Base-by-base conservation (phyloP, 2,113 vertebrate genomes). In the Leptosomus discolor region DNA sequence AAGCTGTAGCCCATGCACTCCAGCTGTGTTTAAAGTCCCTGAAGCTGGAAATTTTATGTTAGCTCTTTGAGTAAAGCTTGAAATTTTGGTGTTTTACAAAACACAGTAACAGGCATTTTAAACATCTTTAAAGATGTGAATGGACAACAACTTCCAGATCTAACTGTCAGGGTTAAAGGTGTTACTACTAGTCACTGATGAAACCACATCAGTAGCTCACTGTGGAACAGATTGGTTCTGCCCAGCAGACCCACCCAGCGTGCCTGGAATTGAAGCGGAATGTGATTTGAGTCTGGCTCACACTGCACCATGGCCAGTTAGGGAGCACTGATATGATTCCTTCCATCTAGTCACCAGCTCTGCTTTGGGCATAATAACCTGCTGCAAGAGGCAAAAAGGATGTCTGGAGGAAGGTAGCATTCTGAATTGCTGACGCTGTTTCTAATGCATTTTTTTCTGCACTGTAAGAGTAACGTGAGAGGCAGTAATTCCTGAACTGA, bases 261-360 rank as follows among this genome's bases (percentile, higher is more conserved):
- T 36, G 34, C 18, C 46, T 76, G 8, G 11, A 9, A 7, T 29
- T 76, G 48, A 26, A 39, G 27, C 4, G 51, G 48, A 29, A 20
- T 29, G 2, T 30, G 46, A 15, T 18, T 34, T 69, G 54, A 65
- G 54, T 70, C 30, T 67, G 86, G 37, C 39, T 87, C 11, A 26
- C 8, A 0, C 12, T 56, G 48, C 2, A 5, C 20, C 53, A 50
- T 57, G 65, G 18, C 37, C 61, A 26, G 0, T 57, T 30, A 53
- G 45, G 45, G 41, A 75, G 21, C 60, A 24, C n/a, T 39, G 27
- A 22, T 37, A 45, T 1, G 14, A 64, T 61, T 85, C 27, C 27
- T 82, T 88, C 65, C 14, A 11, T 30, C 23, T 8, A 57, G 34
- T 21, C 32, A 41, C 3, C 21, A 85, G 13, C 41, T 67, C 46